Conservation (phyloP, 2,797 vertebrate species). For the Aldrovandia affinis region DNA sequence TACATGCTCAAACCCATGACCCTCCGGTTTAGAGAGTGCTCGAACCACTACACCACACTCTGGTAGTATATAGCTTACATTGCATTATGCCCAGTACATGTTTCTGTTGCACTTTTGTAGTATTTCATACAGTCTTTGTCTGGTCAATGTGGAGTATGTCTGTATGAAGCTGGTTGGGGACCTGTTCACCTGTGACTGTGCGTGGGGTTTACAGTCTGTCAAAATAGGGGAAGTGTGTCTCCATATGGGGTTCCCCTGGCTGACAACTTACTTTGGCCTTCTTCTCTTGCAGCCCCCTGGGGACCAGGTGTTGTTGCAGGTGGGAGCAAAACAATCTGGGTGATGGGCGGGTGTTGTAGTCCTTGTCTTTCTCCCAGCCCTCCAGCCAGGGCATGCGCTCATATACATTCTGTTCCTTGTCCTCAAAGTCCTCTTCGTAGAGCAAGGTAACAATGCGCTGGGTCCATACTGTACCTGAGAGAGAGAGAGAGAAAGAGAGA, state of each 20-base stretch:
- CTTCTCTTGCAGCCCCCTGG: conserved; percentile 7
- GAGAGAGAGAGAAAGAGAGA: not conserved
- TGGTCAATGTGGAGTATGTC: too few species aligned
- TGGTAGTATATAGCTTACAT: too few species aligned
- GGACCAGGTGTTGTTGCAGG: not conserved
- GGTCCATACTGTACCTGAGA: conserved; percentile 16
- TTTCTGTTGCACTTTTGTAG: too few species aligned
- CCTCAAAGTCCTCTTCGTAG: not conserved
- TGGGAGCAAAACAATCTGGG: conserved; percentile 18
- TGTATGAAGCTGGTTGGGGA: too few species aligned
- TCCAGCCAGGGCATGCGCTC: conserved; percentile 22
- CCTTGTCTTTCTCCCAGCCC: not conserved
- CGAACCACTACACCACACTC: too few species aligned
- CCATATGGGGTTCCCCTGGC: too few species aligned
- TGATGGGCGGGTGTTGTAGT: conserved; percentile 3
- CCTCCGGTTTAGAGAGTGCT: too few species aligned
- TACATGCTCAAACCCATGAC: too few species aligned
- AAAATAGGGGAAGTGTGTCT: not conserved
- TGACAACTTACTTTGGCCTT: conserved; percentile 5
- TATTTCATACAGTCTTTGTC: too few species aligned
- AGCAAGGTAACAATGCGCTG: not conserved
- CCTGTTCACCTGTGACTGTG: too few species aligned
- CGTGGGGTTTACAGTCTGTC: conserved; percentile 2
- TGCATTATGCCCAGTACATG: too few species aligned
- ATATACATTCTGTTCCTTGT: not conserved